Evolutionary conservation across 1,140 invertebrate genomes (phyloP).

Genomic region (Papilio dardanus): DNA sequence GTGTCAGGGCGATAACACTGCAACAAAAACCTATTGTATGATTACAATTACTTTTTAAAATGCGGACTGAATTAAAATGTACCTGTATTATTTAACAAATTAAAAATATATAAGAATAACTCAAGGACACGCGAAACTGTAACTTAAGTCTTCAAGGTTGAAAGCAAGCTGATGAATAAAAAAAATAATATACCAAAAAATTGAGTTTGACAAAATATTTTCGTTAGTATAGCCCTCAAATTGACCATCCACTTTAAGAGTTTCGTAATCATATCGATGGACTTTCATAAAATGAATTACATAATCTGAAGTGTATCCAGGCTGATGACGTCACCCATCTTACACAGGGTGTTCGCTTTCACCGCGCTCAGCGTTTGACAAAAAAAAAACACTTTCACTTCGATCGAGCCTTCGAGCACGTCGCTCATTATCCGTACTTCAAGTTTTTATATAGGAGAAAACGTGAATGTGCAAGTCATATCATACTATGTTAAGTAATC

Average conservation of each 20-base stretch:
- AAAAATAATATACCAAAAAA: too few relatives aligned
- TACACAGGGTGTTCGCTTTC: slow-evolving; percentile 26
- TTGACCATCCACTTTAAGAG: not conserved
- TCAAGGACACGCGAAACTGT: too few relatives aligned
- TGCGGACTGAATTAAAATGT: not conserved
- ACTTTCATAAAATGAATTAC: slow-evolving; percentile 27
- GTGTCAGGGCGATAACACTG: slow-evolving; percentile 8
- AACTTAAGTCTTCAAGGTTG: too few relatives aligned
- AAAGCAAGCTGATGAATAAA: too few relatives aligned
- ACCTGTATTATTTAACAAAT: not conserved
- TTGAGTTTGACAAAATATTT: not conserved
- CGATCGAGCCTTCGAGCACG: not conserved
- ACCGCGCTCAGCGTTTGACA: slow-evolving; percentile 19
- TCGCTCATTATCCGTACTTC: slow-evolving; percentile 8
- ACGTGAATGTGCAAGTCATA: not conserved
- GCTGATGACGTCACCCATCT: slow-evolving; percentile 25
- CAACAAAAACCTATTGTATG: not conserved
- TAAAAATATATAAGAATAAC: not conserved
- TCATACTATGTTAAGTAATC: not conserved
- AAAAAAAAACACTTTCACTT: slow-evolving; percentile 29
- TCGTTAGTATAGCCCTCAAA: not conserved
- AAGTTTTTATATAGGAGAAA: not conserved
- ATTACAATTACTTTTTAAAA: not conserved
- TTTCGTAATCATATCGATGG: slow-evolving; percentile 21
- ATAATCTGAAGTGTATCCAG: slow-evolving; percentile 27